Percentiles rank a stretch among this genome's conserved stretches.
Conservation (phyloP, 2,888 invertebrate species). For the Exocentrus adspersus region DNA sequence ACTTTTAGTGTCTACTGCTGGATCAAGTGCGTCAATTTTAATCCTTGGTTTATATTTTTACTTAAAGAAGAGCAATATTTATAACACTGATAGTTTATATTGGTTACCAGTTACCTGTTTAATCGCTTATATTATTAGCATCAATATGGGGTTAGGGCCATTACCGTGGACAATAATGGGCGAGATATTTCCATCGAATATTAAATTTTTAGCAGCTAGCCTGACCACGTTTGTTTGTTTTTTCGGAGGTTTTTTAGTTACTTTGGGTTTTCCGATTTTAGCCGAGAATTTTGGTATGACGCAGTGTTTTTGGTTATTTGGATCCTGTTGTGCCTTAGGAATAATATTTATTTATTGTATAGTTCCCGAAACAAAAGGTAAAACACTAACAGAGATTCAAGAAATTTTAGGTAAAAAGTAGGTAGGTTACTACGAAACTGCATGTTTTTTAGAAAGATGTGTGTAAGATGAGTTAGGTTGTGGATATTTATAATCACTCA, state of each 20-base stretch:
- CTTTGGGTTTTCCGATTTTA: conserved; percentile 47
- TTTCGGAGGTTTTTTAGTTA: conserved; percentile 42
- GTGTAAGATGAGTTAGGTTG: too few relatives aligned
- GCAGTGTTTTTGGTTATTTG: conserved; percentile 48
- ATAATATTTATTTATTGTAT: conserved; percentile 42
- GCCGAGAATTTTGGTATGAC: conserved; percentile 42
- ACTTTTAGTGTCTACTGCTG: conserved; percentile 70
- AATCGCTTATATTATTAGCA: conserved; percentile 76
- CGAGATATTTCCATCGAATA: conserved; percentile 80
- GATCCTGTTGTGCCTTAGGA: conserved; percentile 39
- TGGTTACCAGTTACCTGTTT: conserved; percentile 79
- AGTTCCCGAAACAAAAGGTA: conserved; percentile 51
- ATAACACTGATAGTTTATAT: conserved; percentile 60
- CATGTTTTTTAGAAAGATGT: too few relatives aligned
- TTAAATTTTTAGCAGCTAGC: conserved; percentile 70
- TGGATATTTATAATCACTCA: too few relatives aligned
- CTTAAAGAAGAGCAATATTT: conserved; percentile 29
- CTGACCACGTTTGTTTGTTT: conserved; percentile 59
- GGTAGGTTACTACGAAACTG: too few relatives aligned
- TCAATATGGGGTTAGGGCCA: conserved; percentile 77
- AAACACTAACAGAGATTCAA: conserved; percentile 43
- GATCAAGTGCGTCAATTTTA: conserved; percentile 68
- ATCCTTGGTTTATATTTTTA: conserved; percentile 43
- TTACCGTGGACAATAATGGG: conserved; percentile 85
- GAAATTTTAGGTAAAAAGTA: conserved; percentile 26